phyloP scores from a whole-genome alignment of 2,797 vertebrate genomes.

The Sarcophilus harrisii region DNA sequence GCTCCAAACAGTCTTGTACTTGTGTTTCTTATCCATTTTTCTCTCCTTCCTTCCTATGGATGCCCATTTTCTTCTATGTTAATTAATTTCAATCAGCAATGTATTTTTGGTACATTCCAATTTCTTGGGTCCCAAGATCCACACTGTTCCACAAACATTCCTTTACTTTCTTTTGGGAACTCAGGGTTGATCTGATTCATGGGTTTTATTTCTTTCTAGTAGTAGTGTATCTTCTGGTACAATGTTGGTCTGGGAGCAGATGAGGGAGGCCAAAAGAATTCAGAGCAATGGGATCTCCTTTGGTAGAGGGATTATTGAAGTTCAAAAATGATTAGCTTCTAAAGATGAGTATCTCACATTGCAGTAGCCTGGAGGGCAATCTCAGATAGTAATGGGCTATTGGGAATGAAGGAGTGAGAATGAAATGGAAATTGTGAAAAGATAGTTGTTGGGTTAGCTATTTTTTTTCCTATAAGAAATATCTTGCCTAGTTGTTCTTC shows the following conservation, averaged over 20 bases:
- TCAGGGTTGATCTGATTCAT: neutral
- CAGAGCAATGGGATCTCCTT: neutral
- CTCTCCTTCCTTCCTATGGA: neutral
- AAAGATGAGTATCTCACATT: neutral
- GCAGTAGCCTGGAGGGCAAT: neutral
- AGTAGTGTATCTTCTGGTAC: neutral
- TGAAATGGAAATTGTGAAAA: neutral
- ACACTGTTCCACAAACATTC: neutral
- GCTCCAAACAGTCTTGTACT: neutral
- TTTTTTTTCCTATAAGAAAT: neutral
- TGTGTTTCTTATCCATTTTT: neutral
- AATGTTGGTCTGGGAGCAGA: neutral
- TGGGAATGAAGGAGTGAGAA: neutral
- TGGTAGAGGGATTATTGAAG: neutral
- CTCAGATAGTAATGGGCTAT: neutral
- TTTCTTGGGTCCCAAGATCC: neutral
- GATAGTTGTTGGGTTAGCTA: neutral
- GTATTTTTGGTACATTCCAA: neutral
- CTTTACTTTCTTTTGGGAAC: neutral
- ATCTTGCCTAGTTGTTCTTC: neutral
- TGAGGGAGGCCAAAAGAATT: neutral
- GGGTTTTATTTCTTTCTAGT: neutral
- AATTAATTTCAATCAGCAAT: neutral
- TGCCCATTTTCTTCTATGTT: neutral
- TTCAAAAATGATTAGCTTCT: neutral